phyloP scores from a whole-genome alignment of 2,888 invertebrate species.

The Stegana nigrithorax region DNA sequence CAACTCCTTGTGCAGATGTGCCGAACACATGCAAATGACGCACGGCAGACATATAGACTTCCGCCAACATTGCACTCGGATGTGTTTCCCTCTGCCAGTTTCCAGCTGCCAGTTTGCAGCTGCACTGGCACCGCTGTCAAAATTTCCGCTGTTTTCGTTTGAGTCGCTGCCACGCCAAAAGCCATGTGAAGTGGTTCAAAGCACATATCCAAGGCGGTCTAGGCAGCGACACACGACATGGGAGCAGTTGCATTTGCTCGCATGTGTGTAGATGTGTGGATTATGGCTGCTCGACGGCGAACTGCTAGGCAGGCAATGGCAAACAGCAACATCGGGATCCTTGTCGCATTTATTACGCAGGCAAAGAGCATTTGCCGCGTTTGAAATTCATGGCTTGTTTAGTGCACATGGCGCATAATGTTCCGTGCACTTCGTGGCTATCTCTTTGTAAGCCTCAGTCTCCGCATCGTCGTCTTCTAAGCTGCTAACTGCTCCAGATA shows the following conservation, averaged over 20 bases:
- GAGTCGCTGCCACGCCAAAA: conserved; percentile 1
- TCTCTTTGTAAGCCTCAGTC: too few species aligned
- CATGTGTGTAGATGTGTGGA: conserved; percentile 26
- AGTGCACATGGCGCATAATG: conserved; percentile 59
- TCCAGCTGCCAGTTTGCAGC: too few species aligned
- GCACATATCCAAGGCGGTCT: not conserved
- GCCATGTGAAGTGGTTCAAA: not conserved
- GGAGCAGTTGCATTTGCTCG: too few species aligned
- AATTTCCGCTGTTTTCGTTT: not conserved
- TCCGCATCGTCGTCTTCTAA: conserved; percentile 32
- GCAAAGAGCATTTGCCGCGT: conserved; percentile 41
- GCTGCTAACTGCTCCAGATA: conserved; percentile 33
- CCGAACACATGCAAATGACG: not conserved
- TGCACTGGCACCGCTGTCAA: too few species aligned
- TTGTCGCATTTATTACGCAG: conserved; percentile 47
- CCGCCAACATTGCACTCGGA: not conserved
- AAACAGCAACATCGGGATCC: not conserved
- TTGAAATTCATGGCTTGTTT: conserved; percentile 59
- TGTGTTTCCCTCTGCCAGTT: too few species aligned
- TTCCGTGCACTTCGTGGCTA: too few species aligned
- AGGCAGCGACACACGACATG: not conserved
- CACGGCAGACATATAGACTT: not conserved
- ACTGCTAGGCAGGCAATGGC: not conserved
- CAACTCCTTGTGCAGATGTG: not conserved
- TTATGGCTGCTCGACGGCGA: not conserved